These are phyloP conservation scores for Acrossocheilus fasciatus DNA, from an alignment of 2,797 vertebrate species.

Conservation along the genomic window DNA sequence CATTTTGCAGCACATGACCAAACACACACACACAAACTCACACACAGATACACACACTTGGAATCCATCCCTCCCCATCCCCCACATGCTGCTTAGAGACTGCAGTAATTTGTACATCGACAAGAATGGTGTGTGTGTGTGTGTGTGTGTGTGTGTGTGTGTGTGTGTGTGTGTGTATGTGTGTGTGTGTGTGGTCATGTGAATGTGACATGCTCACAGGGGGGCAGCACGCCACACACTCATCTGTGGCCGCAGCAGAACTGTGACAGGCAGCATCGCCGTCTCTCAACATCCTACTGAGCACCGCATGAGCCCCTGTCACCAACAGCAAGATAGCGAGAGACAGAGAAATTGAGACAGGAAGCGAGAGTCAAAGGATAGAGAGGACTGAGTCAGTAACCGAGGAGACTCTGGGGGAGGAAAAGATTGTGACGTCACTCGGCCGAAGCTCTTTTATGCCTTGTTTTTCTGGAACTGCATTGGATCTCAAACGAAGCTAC, in stretches of 20 bases:
- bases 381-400: slow-evolving; percentile 56
- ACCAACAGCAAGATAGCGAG: slow-evolving; percentile 37
- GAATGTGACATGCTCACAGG: slow-evolving; percentile 38
- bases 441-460: slow-evolving; percentile 41
- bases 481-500: slow-evolving; percentile 11
- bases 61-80: slow-evolving; percentile 23
- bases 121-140: slow-evolving; percentile 30
- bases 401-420: slow-evolving; percentile 57
- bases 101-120: slow-evolving; percentile 37
- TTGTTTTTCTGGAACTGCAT: slow-evolving; percentile 15
- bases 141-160: slow-evolving; percentile 34
- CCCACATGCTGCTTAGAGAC: slow-evolving; percentile 33
- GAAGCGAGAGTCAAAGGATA: slow-evolving; percentile 29
- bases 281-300: slow-evolving; percentile 39
- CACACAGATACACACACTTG: neutral
- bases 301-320: slow-evolving; percentile 38
- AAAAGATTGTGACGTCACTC: slow-evolving; percentile 63
- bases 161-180: slow-evolving; percentile 37
- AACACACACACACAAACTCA: neutral
- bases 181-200: slow-evolving; percentile 37
- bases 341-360: slow-evolving; percentile 44
- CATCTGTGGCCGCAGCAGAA: slow-evolving; percentile 42
- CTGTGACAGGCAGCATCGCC: slow-evolving; percentile 30
- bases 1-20: slow-evolving; percentile 23
- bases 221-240: slow-evolving; percentile 26